phyloP scores from a whole-genome alignment of 2,888 invertebrate genomes.

The Spilarctia lutea region DNA sequence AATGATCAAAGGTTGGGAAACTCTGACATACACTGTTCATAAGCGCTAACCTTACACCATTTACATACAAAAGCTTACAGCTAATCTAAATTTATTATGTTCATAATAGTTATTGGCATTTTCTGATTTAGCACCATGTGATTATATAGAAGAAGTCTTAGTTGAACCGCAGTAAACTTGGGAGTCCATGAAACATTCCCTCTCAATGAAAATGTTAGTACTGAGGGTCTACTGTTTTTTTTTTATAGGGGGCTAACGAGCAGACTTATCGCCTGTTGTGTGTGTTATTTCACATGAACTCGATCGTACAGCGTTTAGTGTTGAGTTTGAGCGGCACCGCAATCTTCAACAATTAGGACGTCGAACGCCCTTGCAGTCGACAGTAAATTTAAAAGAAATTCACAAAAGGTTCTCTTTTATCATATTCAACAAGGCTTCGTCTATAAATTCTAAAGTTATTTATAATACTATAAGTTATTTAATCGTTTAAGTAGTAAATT shows the following conservation, averaged over 20 bases:
- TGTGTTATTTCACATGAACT: too few relatives aligned
- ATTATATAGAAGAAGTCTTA: neutral
- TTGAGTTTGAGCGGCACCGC: too few relatives aligned
- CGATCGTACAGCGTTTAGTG: too few relatives aligned
- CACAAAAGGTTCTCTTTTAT: neutral
- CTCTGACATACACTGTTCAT: slow-evolving; percentile 1
- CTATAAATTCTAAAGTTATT: neutral
- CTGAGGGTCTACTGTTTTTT: too few relatives aligned
- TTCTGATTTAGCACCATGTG: neutral
- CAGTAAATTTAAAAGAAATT: too few relatives aligned
- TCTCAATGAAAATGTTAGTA: too few relatives aligned
- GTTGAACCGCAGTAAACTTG: neutral
- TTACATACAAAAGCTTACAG: neutral
- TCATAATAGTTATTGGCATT: neutral
- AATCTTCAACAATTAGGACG: too few relatives aligned
- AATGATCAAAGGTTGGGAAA: neutral
- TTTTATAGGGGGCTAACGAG: too few relatives aligned
- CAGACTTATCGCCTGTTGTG: too few relatives aligned
- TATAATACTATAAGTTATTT: too few relatives aligned
- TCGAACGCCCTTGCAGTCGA: too few relatives aligned
- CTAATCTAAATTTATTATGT: neutral
- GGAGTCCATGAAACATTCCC: neutral
- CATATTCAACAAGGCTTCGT: neutral
- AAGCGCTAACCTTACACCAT: slow-evolving; percentile 5
- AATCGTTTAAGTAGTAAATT: neutral